A percentile compares a stretch with the other conserved stretches of the same genome.
phyloP scores from a whole-genome alignment of 2,888 invertebrate genomes.

The Ichneumoninae sp. region DNA sequence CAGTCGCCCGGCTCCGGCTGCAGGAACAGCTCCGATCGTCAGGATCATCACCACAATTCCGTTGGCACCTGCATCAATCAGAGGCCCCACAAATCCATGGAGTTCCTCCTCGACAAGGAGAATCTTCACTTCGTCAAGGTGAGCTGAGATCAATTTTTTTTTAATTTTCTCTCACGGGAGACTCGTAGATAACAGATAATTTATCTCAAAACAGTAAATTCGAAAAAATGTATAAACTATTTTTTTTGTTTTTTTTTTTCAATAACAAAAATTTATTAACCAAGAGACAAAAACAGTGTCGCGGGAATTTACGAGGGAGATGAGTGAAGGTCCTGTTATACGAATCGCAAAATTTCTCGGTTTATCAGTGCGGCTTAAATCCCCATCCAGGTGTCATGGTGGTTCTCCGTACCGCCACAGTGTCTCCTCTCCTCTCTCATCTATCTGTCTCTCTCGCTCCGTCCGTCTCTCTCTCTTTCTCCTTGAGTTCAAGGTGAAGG shows the following conservation, averaged over 20 bases:
- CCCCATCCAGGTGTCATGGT: conserved; percentile 40
- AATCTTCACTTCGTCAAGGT: conserved; percentile 95
- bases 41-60: conserved; percentile 72
- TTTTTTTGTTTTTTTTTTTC: not conserved
- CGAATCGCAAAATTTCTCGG: not conserved
- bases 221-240: not conserved
- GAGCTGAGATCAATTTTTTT: conserved; percentile 83
- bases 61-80: conserved; percentile 76
- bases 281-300: not conserved
- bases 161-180: not conserved
- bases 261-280: not conserved
- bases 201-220: not conserved
- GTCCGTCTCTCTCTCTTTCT: conserved; percentile 20
- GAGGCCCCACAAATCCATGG: conserved; percentile 95
- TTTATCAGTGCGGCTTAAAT: conserved; percentile 9
- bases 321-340: not conserved
- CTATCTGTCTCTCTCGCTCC: conserved; percentile 3
- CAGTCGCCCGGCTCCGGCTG: conserved; percentile 83
- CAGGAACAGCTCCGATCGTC: conserved; percentile 79
- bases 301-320: not conserved
- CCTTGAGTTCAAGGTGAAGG: conserved; percentile 66
- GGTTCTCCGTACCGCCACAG: conserved; percentile 57
- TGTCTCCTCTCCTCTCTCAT: conserved; percentile 31
- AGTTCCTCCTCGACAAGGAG: conserved; percentile 97
- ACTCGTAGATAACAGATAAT: not conserved